Evolutionary conservation across 2,797 vertebrate species (phyloP).

Genomic region (Sebastes cheni): DNA sequence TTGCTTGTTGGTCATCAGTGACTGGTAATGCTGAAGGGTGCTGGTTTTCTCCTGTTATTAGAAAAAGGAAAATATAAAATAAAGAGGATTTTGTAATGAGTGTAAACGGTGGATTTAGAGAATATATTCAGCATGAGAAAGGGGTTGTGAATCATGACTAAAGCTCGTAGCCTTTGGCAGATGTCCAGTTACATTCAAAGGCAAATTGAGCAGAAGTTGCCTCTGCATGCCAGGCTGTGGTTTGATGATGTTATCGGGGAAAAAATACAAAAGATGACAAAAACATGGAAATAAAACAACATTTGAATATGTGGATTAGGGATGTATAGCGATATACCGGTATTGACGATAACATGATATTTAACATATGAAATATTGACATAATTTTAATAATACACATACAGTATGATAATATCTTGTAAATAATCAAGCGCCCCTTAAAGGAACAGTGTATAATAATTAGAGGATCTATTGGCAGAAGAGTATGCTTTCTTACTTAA

Average conservation of each 20-base stretch:
- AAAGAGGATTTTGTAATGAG: neutral
- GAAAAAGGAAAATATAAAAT: neutral
- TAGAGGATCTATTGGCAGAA: no score
- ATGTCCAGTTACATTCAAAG: neutral
- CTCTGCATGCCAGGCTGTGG: no score
- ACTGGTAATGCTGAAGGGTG: slow-evolving; percentile 82
- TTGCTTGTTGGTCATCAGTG: slow-evolving; percentile 81
- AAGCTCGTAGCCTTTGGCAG: neutral
- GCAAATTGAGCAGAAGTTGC: neutral
- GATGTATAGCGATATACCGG: neutral
- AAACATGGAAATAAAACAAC: neutral
- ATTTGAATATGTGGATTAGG: neutral
- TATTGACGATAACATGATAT: neutral
- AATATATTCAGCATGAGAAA: neutral
- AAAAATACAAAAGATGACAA: neutral
- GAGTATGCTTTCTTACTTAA: no score
- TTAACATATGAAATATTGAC: neutral
- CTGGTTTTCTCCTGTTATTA: slow-evolving; percentile 81
- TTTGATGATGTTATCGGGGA: neutral
- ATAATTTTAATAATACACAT: no score
- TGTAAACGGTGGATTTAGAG: neutral
- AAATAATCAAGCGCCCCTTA: no score
- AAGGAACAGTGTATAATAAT: no score
- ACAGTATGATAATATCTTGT: no score
- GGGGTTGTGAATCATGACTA: neutral